These are phyloP conservation scores for Drosophila asahinai DNA, from an alignment of 1,140 invertebrate species.

Conservation along the genomic window DNA sequence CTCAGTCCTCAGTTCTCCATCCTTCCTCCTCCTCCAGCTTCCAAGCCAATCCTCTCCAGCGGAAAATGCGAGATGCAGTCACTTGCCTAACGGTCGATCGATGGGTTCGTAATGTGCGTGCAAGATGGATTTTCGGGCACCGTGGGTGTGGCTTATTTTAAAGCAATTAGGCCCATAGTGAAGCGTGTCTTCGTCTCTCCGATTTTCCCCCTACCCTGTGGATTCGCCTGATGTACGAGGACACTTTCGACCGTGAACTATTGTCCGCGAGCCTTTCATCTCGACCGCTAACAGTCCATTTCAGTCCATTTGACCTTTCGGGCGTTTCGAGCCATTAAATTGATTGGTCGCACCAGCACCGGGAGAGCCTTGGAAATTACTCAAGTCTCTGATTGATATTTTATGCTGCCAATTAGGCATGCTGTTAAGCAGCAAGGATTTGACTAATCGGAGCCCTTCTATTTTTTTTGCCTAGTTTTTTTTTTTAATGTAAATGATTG, in stretches of 20 bases:
- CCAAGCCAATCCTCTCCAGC: neutral
- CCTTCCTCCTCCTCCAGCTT: conserved; percentile 1
- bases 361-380: conserved; percentile 31
- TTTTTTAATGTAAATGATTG: neutral
- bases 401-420: conserved; percentile 22
- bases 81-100: conserved; percentile 59
- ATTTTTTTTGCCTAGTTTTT: neutral
- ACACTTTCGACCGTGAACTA: conserved; percentile 56
- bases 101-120: conserved; percentile 70
- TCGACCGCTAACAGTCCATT: conserved; percentile 64
- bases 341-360: conserved; percentile 53
- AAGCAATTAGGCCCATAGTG: conserved; percentile 76
- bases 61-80: conserved; percentile 22
- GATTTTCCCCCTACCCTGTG: neutral
- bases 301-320: conserved; percentile 18
- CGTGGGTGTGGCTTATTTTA: conserved; percentile 81
- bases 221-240: conserved; percentile 63
- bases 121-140: conserved; percentile 74
- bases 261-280: conserved; percentile 59
- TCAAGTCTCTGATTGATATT: conserved; percentile 48
- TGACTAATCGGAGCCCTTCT: neutral
- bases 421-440: conserved; percentile 35
- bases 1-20: conserved; percentile 23
- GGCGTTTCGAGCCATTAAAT: conserved; percentile 29
- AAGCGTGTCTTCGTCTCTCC: conserved; percentile 69